Evolutionary conservation across 2,797 vertebrate species (phyloP), one percentile per base, ranked within the genome.

Genomic region (Sebastes minor): DNA sequence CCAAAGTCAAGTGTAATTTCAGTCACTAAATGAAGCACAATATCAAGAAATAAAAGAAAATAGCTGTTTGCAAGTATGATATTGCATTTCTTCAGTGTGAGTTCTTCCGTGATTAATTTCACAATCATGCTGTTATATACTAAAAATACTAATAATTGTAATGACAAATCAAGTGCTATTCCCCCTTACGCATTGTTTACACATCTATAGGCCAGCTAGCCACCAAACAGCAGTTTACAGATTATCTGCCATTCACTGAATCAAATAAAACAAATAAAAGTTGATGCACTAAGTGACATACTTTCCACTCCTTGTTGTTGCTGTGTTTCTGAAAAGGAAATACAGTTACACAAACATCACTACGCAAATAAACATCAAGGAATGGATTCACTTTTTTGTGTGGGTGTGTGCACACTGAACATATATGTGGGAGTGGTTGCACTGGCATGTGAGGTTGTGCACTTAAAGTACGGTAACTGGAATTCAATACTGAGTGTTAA

Each of bases 321-420:
- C 91, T 96, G 96, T 94, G 95, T 96, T 93, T 96, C 96, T 96
- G 95, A 89, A 96, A 96, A 94, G 94, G 92, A 94, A 96, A 94
- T 94, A 95, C 89, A 96, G 91, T 95, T 91, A 95, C 88, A 93
- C 86, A 94, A 91, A 94, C 83, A 93, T 89, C 91, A 94, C 78
- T 85, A 88, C 23, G 74, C 75, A 91, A 88, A 92, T 76, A 90
- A 88, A 93, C 83, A 90, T 86, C 75, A 87, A 89, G 57, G 80
- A 83, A 84, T 85, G 88, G 86, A 91, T 86, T 86, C 35, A 92
- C 71, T 83, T 81, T 81, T 62, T 70, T 65, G 35, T 27, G 59
- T 71, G 59, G 4, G 32, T 30, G 64, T 22, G 46, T 53, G 49
- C 49, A n/a, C 49, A 30, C 18, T 52, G 27, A 52, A 52, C 20